Evolutionary conservation across 2,888 invertebrate species (phyloP).

Genomic region (Acheta domesticus): DNA sequence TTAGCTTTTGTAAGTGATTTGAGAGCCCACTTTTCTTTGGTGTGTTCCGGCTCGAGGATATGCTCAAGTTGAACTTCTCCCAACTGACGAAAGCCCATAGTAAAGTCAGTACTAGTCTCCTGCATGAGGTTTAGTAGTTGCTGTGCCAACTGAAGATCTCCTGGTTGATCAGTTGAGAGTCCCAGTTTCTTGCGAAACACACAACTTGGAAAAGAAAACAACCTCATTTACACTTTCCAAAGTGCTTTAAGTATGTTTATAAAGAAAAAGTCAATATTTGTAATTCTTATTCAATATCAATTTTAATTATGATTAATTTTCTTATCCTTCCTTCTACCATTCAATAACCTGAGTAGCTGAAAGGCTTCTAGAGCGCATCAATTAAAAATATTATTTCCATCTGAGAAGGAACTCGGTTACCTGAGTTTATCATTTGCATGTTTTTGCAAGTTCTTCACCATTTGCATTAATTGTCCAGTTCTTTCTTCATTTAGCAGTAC

Average conservation of each 20-base stretch:
- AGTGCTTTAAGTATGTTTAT: constrained; percentile 39
- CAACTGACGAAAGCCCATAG: constrained; percentile 57
- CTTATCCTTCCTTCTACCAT: too few relatives aligned
- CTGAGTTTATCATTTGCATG: background rate
- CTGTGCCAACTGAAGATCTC: constrained; percentile 52
- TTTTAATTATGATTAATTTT: background rate
- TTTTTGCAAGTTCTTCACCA: background rate
- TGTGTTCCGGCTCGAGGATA: constrained; percentile 48
- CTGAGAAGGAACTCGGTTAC: background rate
- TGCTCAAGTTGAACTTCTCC: constrained; percentile 52
- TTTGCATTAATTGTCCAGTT: background rate
- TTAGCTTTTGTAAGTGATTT: constrained; percentile 51
- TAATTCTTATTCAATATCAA: background rate
- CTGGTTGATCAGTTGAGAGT: constrained; percentile 51
- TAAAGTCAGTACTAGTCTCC: constrained; percentile 63
- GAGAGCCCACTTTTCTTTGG: constrained; percentile 54
- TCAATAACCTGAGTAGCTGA: too few relatives aligned
- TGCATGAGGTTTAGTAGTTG: constrained; percentile 60
- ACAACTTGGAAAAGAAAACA: constrained; percentile 44
- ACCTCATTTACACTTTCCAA: background rate
- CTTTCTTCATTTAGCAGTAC: background rate
- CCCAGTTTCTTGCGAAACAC: constrained; percentile 57
- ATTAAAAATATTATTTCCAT: too few relatives aligned
- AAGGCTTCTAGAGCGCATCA: too few relatives aligned
- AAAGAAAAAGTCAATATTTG: too few relatives aligned